Conservation (phyloP, 2,888 invertebrate species). For the Drosophila demipolita region DNA sequence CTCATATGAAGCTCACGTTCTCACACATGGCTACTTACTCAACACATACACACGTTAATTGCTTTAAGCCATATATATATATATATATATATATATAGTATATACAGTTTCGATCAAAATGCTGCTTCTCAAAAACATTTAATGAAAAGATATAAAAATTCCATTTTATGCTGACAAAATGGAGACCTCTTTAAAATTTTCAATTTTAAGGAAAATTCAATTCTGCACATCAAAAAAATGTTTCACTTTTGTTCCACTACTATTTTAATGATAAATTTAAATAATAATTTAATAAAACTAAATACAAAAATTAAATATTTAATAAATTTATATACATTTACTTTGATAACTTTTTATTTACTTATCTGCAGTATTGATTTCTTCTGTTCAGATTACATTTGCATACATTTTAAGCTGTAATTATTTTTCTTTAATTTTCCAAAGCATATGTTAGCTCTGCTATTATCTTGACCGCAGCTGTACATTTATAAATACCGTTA, state of each 20-base stretch:
- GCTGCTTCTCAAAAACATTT: neutral
- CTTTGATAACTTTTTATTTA: neutral
- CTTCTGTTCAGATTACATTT: neutral
- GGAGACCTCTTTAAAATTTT: neutral
- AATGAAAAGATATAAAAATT: neutral
- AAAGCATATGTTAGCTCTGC: neutral
- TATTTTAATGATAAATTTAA: neutral
- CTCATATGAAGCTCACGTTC: conserved; percentile 56
- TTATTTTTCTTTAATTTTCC: neutral
- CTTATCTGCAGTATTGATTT: neutral
- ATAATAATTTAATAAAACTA: neutral
- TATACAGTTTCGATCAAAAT: neutral
- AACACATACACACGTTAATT: conserved; percentile 51
- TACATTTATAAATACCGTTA: neutral
- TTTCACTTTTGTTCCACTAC: neutral
- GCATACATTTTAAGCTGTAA: neutral
- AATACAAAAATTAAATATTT: neutral
- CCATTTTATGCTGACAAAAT: neutral
- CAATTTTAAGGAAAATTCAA: neutral
- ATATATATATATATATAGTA: neutral
- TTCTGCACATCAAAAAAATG: neutral
- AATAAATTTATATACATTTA: neutral
- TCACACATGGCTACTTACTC: conserved; percentile 57
- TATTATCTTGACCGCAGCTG: neutral
- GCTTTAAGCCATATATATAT: conserved; percentile 36